phyloP scores from a whole-genome alignment of 1,140 invertebrate species.

The Pentalonia nigronervosa region DNA sequence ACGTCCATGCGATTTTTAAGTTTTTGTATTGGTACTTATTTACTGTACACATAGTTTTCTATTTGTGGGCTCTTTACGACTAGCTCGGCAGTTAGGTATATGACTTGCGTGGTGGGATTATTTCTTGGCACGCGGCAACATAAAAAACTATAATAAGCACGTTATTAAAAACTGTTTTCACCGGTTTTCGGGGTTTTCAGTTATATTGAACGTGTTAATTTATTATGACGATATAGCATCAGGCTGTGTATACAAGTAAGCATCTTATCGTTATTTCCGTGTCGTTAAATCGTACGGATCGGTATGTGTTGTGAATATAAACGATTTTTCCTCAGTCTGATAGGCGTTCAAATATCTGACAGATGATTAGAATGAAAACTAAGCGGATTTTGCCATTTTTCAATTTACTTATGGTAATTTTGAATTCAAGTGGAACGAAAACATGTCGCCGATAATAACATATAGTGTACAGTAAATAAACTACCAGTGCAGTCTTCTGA shows the following conservation, averaged over 20 bases:
- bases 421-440: constrained; percentile 35
- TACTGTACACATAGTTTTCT: neutral
- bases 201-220: constrained; percentile 17
- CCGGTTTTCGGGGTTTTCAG: neutral
- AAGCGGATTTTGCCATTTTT: constrained; percentile 48
- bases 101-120: neutral
- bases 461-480: neutral
- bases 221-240: neutral
- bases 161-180: neutral
- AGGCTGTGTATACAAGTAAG: neutral
- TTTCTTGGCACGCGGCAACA: neutral
- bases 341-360: constrained; percentile 20
- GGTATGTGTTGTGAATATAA: neutral
- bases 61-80: neutral
- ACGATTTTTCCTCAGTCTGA: constrained; percentile 35
- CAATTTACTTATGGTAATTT: constrained; percentile 55
- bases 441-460: constrained; percentile 26
- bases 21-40: neutral
- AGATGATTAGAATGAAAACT: constrained; percentile 25
- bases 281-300: constrained; percentile 20
- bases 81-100: neutral
- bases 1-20: neutral
- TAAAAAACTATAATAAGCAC: neutral
- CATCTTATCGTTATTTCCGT: neutral
- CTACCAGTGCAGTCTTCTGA: neutral